phyloP scores from a whole-genome alignment of 2,797 vertebrate species.

The Melanotaenia pygmaea region DNA sequence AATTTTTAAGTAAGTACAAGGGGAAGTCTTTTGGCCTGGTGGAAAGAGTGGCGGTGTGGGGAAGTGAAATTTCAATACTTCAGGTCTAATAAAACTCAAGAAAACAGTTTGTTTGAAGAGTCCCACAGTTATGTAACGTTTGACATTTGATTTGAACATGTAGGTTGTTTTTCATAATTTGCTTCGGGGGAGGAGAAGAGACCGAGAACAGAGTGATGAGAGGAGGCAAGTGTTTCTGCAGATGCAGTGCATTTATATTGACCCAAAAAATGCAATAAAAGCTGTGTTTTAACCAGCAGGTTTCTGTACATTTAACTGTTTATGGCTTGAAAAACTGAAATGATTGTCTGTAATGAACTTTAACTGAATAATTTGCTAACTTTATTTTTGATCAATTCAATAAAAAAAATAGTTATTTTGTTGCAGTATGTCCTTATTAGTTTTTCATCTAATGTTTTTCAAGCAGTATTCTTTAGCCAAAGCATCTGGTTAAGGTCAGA shows the following conservation, averaged over 20 bases:
- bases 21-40: neutral
- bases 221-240: constrained; percentile 16
- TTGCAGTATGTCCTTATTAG: no score
- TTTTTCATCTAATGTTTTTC: no score
- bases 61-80: constrained; percentile 37
- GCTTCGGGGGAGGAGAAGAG: constrained; percentile 8
- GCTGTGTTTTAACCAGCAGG: neutral
- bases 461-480: neutral
- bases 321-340: neutral
- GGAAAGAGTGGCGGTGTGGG: neutral
- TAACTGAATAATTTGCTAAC: neutral
- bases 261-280: neutral
- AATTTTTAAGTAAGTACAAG: neutral
- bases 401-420: no score
- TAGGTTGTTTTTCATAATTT: constrained; percentile 42
- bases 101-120: constrained; percentile 38
- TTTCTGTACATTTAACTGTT: neutral
- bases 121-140: constrained; percentile 38
- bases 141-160: constrained; percentile 62
- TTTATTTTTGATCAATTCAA: no score
- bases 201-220: constrained; percentile 5
- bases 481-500: neutral
- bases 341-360: neutral
- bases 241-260: neutral
- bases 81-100: constrained; percentile 41